phyloP scores from a whole-genome alignment of 2,113 vertebrate species.

The Alces alces region DNA sequence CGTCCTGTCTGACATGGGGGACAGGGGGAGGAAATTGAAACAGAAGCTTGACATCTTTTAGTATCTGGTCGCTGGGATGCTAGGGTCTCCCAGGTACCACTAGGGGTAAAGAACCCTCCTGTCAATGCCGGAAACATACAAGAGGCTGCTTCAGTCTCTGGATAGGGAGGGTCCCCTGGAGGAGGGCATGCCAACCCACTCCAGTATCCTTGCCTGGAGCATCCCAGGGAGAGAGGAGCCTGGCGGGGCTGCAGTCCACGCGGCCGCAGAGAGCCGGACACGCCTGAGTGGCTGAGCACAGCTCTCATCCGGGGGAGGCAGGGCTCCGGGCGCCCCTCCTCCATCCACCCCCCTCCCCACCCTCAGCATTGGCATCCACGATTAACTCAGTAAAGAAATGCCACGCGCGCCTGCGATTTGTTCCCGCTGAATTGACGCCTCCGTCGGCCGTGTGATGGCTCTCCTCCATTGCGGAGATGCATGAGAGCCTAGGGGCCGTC shows the following conservation, averaged over 20 bases:
- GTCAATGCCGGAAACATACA: accelerated
- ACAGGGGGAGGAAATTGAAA: not conserved
- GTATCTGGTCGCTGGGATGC: accelerated
- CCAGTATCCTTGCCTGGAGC: not conserved
- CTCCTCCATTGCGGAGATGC: conserved; percentile 70
- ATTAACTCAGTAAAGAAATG: conserved; percentile 90
- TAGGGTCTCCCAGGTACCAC: not conserved
- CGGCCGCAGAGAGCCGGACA: not conserved
- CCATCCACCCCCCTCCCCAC: accelerated
- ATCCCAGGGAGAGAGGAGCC: not conserved
- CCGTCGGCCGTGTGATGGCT: conserved; percentile 83
- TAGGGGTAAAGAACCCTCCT: not conserved
- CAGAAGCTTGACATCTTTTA: not conserved
- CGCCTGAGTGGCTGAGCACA: not conserved
- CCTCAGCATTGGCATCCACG: conserved; percentile 78
- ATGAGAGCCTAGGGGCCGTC: conserved; percentile 73
- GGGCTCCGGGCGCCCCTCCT: not conserved
- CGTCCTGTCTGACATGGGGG: accelerated
- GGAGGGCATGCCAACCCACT: not conserved
- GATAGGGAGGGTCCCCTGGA: not conserved
- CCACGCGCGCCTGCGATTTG: conserved; percentile 83
- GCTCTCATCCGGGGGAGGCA: accelerated
- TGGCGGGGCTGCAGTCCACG: not conserved
- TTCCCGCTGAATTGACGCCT: conserved; percentile 89
- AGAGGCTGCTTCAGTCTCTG: not conserved